Evolutionary conservation across 2,888 invertebrate genomes (phyloP).

Genomic region (Thera britannica): DNA sequence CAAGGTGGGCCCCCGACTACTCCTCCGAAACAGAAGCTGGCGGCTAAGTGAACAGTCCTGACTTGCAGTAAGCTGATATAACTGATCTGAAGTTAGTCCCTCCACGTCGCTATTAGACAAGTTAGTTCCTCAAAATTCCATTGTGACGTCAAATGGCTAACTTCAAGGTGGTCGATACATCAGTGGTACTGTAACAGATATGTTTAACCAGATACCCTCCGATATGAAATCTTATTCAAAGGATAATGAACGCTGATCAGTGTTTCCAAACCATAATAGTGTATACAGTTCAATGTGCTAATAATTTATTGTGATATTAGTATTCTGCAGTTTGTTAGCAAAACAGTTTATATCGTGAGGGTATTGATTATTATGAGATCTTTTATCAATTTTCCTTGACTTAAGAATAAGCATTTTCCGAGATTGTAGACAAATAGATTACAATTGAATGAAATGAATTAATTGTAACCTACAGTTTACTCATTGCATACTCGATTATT

Average conservation of each 20-base stretch:
- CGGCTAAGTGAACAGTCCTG: conserved; percentile 68
- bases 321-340: conserved; percentile 21
- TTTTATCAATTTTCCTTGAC: conserved; percentile 8
- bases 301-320: conserved; percentile 27
- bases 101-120: background rate
- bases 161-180: conserved; percentile 3
- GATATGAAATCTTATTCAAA: conserved; percentile 16
- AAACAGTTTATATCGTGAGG: conserved; percentile 16
- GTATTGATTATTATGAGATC: conserved; percentile 25
- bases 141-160: background rate
- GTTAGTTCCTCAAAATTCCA: conserved; percentile 15
- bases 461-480: conserved; percentile 15
- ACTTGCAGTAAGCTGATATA: conserved; percentile 3
- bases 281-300: conserved; percentile 7
- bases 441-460: conserved; percentile 4
- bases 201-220: conserved; percentile 26
- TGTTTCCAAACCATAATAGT: conserved; percentile 6
- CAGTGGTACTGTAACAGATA: conserved; percentile 21
- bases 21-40: conserved; percentile 75
- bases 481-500: conserved; percentile 24
- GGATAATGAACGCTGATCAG: conserved; percentile 1
- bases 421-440: conserved; percentile 14
- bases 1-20: conserved; percentile 80
- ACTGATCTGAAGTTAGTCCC: conserved; percentile 8
- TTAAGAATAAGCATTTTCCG: conserved; percentile 12